Base-by-base conservation (phyloP, 2,797 vertebrate genomes). In the Gymnocypris eckloni region DNA sequence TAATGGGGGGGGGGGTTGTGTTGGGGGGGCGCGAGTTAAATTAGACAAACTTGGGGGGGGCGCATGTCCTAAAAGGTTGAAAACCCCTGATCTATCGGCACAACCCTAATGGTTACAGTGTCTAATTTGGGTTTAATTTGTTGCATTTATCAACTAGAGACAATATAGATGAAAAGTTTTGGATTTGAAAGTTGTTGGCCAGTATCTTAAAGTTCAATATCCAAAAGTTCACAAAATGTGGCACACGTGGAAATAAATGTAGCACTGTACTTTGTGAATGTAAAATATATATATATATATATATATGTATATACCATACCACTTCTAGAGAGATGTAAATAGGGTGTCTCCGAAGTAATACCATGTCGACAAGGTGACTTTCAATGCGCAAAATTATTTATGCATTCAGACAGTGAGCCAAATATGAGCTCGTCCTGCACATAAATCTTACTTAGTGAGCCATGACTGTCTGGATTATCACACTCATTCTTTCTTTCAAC, bases 401-500 rank as follows among this genome's bases (percentile, higher is more conserved):
- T 85, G 52, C 75, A 85, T 71, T 85, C 83, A 71, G 39, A 61
- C 41, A 4, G 50, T 79, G 75, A 78, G 83, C 76, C 41, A 82
- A 86, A 72, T 82, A 59, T 77, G 20, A 50, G 71, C 76, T 72
- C 37, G 70, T 82, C 67, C 50, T 69, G 61, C 56, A 82, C 80
- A 88, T 88, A 85, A 64, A 79, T 88, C 83, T 88, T 86, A 75
- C 66, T 88, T 82, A 83, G 87, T 72, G 67, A 45, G 80, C 84
- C 83, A 86, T 83, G 87, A 82, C 87, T 88, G 87, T 82, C 79
- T 79, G 73, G 54, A 85, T 88, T 83, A 88, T 81, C 73, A 70
- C 50, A 37, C 75, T 82, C 83, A 83, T 85, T 66, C 43, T 75
- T 88, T 82, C 72, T 78, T 71, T 82, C 79, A 85, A 28, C 3